A percentile compares a stretch with the other conserved stretches of the same genome.
Evolutionary conservation across 2,113 vertebrate species (phyloP).

Genomic region (Oreochromis spilurus): DNA sequence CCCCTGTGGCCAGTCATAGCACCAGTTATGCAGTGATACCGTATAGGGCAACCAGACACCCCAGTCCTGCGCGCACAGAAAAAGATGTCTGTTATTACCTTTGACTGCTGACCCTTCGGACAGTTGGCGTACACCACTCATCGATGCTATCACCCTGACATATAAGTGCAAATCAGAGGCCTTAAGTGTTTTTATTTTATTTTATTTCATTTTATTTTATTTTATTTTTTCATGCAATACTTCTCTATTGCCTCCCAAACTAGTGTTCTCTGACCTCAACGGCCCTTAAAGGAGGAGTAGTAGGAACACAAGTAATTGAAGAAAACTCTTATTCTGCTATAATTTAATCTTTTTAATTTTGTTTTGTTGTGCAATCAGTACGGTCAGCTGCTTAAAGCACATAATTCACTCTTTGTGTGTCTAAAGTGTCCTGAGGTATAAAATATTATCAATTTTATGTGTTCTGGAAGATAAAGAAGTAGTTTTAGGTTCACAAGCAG

Average conservation of each 20-base stretch:
- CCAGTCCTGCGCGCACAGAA: neutral
- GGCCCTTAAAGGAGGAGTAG: neutral
- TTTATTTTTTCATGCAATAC: neutral
- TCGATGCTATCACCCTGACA: neutral
- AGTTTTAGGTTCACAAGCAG: neutral
- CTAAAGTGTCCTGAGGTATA: neutral
- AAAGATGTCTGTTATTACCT: neutral
- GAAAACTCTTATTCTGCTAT: neutral
- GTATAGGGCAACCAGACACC: neutral
- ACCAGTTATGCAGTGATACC: neutral
- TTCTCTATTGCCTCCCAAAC: neutral
- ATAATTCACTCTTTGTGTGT: neutral
- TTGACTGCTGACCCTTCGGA: neutral
- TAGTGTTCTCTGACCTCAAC: neutral
- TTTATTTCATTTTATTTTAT: neutral
- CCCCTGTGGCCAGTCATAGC: neutral
- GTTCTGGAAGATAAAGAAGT: neutral
- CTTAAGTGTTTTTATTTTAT: neutral
- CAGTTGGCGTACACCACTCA: neutral
- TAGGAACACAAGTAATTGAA: neutral
- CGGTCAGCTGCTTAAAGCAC: neutral
- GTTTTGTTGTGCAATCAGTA: neutral
- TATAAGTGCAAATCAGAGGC: neutral
- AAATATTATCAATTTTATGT: neutral
- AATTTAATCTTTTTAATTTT: neutral